Evolutionary conservation across 2,888 invertebrate genomes (phyloP).

Genomic region (Cantharis rustica): DNA sequence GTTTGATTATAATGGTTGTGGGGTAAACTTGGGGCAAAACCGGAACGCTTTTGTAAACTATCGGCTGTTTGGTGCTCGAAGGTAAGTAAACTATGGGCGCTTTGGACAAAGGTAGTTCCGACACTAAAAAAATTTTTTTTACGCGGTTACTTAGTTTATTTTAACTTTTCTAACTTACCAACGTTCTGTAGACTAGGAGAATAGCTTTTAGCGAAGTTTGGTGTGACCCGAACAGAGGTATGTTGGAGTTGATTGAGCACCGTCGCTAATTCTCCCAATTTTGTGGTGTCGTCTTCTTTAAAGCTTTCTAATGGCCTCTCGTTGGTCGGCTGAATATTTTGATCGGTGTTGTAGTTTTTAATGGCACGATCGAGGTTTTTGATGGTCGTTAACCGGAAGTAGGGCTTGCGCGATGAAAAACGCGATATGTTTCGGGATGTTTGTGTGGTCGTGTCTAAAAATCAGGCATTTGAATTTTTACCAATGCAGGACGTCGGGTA

Average conservation of each 20-base stretch:
- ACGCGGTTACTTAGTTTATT: background rate
- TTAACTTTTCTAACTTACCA: background rate
- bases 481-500: background rate
- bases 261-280: constrained; percentile 44
- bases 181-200: background rate
- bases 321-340: constrained; percentile 45
- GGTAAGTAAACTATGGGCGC: background rate
- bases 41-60: background rate
- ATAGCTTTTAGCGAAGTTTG: constrained; percentile 2
- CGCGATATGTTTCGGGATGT: constrained; percentile 38
- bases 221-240: constrained; percentile 35
- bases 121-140: background rate
- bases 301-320: constrained; percentile 41
- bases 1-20: constrained; percentile 11
- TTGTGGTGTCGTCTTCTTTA: constrained; percentile 36
- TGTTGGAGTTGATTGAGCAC: constrained; percentile 45
- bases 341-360: constrained; percentile 36
- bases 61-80: background rate
- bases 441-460: constrained; percentile 23
- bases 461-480: background rate
- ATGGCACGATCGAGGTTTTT: constrained; percentile 39
- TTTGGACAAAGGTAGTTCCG: background rate
- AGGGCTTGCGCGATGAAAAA: constrained; percentile 37
- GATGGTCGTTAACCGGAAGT: constrained; percentile 29
- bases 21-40: constrained; percentile 4